phyloP scores from a whole-genome alignment of 2,797 vertebrate genomes.

The Halcyon badia region DNA sequence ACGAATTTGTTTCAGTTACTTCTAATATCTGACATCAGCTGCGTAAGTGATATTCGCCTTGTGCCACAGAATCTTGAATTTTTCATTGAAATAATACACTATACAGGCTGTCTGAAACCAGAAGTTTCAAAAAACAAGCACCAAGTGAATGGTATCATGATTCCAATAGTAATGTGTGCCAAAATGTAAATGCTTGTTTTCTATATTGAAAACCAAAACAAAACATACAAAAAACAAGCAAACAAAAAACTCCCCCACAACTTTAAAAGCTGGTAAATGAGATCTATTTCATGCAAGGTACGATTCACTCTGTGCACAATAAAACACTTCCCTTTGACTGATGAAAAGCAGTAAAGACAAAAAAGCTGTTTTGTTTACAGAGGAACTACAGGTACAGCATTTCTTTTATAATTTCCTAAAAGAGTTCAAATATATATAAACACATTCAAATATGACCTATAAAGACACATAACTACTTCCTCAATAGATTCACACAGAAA shows the following conservation, averaged over 20 bases:
- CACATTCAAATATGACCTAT: background rate
- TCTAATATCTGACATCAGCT: background rate
- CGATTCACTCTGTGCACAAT: constrained; percentile 39
- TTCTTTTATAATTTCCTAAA: background rate
- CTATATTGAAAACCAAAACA: background rate
- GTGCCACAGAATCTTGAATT: background rate
- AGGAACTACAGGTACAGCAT: background rate
- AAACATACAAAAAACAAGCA: background rate
- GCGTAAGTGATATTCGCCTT: background rate
- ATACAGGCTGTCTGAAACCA: background rate
- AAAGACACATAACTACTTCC: background rate
- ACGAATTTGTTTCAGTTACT: background rate
- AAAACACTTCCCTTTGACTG: constrained; percentile 25
- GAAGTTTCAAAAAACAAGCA: background rate
- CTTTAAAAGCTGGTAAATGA: constrained; percentile 55
- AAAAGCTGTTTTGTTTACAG: background rate
- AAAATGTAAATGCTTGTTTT: constrained; percentile 61
- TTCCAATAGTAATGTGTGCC: constrained; percentile 26
- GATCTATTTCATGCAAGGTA: constrained; percentile 46
- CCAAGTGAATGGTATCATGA: background rate
- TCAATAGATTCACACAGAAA: background rate
- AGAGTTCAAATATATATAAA: background rate
- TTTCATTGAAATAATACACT: background rate
- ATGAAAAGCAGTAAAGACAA: constrained; percentile 39
- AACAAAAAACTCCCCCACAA: background rate